Evolutionary conservation across 2,797 vertebrate genomes (phyloP).

Genomic region (Apogon hyalosoma): DNA sequence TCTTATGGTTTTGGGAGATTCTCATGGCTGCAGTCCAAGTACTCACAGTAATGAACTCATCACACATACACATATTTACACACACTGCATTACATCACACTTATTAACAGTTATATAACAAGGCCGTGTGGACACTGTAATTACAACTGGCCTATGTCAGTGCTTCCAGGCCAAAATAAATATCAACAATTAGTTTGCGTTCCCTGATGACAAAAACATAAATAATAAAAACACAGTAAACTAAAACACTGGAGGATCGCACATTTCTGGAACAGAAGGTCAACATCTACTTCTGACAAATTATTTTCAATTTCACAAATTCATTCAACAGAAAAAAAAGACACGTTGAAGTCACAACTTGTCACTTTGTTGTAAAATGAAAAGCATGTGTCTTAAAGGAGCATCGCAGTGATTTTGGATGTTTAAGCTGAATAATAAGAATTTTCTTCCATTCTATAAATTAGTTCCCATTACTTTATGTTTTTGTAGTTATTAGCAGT

Average conservation of each 20-base stretch:
- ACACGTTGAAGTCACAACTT: not conserved
- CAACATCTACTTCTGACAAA: slow-evolving; percentile 18
- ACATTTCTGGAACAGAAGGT: slow-evolving; percentile 39
- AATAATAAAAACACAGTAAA: slow-evolving; percentile 47
- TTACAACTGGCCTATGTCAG: slow-evolving; percentile 46
- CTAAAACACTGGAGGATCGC: slow-evolving; percentile 28
- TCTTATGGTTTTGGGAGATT: slow-evolving; percentile 49
- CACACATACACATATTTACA: slow-evolving; percentile 32
- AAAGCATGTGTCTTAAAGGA: not conserved
- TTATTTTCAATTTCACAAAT: not conserved
- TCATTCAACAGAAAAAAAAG: not conserved
- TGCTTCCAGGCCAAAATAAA: slow-evolving; percentile 61
- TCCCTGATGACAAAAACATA: slow-evolving; percentile 48
- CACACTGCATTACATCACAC: slow-evolving; percentile 58
- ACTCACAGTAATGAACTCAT: slow-evolving; percentile 54
- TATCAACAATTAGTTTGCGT: slow-evolving; percentile 47
- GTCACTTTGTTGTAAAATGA: slow-evolving; percentile 1
- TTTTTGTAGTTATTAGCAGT: too few relatives aligned
- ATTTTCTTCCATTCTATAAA: too few relatives aligned
- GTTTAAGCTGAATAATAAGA: too few relatives aligned
- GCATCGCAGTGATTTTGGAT: too few relatives aligned
- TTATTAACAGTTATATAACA: slow-evolving; percentile 67
- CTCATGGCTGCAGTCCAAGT: slow-evolving; percentile 49
- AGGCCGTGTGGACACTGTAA: slow-evolving; percentile 33
- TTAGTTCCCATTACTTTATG: too few relatives aligned